A percentile compares a stretch with the other conserved stretches of the same genome.
phyloP scores from a whole-genome alignment of 2,797 vertebrate species.

The Selene dorsalis region DNA sequence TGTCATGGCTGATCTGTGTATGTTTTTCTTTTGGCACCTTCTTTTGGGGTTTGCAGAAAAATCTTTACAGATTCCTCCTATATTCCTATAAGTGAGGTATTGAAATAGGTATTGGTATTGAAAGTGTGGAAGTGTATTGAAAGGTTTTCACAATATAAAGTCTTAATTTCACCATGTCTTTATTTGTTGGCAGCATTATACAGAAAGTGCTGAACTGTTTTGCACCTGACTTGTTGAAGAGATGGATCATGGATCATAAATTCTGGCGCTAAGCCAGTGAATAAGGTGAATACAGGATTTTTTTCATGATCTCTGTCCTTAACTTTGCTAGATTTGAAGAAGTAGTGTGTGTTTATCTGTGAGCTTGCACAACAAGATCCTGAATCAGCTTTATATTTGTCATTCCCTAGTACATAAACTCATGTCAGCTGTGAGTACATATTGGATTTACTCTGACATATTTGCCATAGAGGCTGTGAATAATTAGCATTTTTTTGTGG shows the following conservation, averaged over 20 bases:
- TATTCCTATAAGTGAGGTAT: neutral
- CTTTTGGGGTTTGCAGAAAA: too few relatives aligned
- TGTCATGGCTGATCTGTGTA: too few relatives aligned
- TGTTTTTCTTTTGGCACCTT: neutral
- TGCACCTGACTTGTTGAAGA: neutral
- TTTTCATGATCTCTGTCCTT: too few relatives aligned
- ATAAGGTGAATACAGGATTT: too few relatives aligned
- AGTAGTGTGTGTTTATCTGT: neutral
- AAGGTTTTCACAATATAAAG: neutral
- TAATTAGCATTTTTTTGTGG: conserved; percentile 44
- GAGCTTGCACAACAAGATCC: too few relatives aligned
- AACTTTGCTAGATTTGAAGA: neutral
- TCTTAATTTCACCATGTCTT: too few relatives aligned
- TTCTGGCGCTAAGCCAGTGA: too few relatives aligned
- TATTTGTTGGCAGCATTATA: too few relatives aligned
- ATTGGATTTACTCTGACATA: conserved; percentile 35
- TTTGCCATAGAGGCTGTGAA: conserved; percentile 43
- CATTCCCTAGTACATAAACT: conserved; percentile 5
- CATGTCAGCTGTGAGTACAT: conserved; percentile 32
- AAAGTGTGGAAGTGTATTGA: neutral
- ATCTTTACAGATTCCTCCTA: too few relatives aligned
- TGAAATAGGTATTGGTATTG: fast-evolving
- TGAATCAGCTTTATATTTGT: conserved; percentile 6
- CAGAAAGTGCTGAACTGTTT: too few relatives aligned
- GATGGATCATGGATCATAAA: neutral